These are phyloP conservation scores for Apomyelois bistriatella DNA, from an alignment of 2,888 invertebrate genomes.

Conservation along the genomic window DNA sequence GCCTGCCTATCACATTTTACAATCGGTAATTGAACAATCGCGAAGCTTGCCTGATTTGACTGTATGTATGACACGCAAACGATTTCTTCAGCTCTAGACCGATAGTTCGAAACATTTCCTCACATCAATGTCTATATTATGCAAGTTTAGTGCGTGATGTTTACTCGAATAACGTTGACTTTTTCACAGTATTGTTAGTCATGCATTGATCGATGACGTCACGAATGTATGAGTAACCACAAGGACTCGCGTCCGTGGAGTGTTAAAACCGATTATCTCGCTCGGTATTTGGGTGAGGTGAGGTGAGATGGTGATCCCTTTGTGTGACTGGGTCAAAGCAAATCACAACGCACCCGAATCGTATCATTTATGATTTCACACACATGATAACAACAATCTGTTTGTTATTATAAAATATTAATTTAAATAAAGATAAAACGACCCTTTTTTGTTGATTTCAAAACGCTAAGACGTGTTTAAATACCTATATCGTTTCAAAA, in stretches of 20 bases:
- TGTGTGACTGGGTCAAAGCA: constrained; percentile 23
- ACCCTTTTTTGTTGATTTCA: too few species aligned
- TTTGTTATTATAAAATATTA: not conserved
- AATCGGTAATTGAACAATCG: constrained; percentile 11
- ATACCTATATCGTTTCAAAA: constrained; percentile 28
- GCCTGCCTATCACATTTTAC: constrained; percentile 13
- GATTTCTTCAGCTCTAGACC: constrained; percentile 8
- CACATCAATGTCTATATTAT: constrained; percentile 7
- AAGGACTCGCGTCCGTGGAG: constrained; percentile 41
- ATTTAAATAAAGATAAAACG: not conserved
- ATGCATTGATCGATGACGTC: constrained; percentile 69
- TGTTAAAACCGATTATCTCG: constrained; percentile 47
- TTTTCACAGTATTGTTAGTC: constrained; percentile 60
- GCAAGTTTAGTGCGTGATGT: constrained; percentile 15
- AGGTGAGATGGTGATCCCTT: constrained; percentile 48
- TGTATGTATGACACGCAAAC: constrained; percentile 6
- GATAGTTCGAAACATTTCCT: constrained; percentile 6
- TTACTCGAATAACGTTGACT: constrained; percentile 35
- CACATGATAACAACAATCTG: too few species aligned
- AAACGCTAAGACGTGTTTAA: constrained; percentile 25
- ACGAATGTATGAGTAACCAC: constrained; percentile 59
- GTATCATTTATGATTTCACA: too few species aligned
- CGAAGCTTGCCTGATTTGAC: not conserved
- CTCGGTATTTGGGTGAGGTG: constrained; percentile 52
- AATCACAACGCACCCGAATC: too few species aligned